A percentile compares a stretch with the other conserved stretches of the same genome.
Evolutionary conservation across 2,888 invertebrate genomes (phyloP).

Genomic region (Monopis laevigella): DNA sequence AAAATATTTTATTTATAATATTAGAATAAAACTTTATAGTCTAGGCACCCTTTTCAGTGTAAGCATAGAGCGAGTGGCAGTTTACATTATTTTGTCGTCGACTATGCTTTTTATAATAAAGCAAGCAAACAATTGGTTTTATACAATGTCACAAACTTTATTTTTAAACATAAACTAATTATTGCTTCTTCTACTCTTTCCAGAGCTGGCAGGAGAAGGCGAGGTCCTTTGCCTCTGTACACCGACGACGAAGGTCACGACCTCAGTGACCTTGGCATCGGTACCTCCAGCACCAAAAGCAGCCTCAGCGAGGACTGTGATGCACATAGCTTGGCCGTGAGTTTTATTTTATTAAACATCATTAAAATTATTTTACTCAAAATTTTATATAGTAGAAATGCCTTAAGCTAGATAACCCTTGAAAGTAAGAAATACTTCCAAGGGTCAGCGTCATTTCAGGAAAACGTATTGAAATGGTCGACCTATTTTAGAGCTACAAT

Average conservation of each 20-base stretch:
- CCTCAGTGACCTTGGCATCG: slow-evolving; percentile 84
- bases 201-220: slow-evolving; percentile 59
- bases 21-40: too few relatives aligned
- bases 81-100: too few relatives aligned
- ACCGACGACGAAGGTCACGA: slow-evolving; percentile 85
- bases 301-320: slow-evolving; percentile 73
- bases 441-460: too few relatives aligned
- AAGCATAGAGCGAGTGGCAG: too few relatives aligned
- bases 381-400: too few relatives aligned
- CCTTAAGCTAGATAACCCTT: too few relatives aligned
- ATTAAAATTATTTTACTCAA: neutral
- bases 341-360: slow-evolving; percentile 29
- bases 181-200: neutral
- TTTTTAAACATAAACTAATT: neutral
- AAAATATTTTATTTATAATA: too few relatives aligned
- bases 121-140: neutral
- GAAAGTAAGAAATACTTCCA: too few relatives aligned
- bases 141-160: neutral
- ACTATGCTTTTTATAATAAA: too few relatives aligned
- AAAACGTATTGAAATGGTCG: too few relatives aligned
- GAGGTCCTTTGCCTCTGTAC: slow-evolving; percentile 73
- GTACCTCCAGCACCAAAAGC: slow-evolving; percentile 72
- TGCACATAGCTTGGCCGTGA: slow-evolving; percentile 71
- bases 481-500: too few relatives aligned
- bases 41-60: too few relatives aligned